Conservation (phyloP, 2,888 invertebrate species). For the Cenopis cana region DNA sequence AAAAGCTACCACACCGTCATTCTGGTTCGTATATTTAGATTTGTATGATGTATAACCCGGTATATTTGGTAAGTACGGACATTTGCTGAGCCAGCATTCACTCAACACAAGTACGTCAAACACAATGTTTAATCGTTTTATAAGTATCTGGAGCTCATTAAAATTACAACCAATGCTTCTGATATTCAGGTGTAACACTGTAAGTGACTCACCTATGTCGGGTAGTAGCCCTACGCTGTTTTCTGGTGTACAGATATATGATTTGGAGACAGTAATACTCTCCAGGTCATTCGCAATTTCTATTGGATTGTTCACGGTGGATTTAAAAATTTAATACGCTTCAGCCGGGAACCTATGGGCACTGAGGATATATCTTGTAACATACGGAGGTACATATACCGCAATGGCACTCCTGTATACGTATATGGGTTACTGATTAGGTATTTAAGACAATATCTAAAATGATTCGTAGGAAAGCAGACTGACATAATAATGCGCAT, state of each 20-base stretch:
- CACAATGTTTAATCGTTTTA: conserved; percentile 5
- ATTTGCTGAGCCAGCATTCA: conserved; percentile 20
- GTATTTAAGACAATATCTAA: too few species aligned
- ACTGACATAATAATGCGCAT: too few species aligned
- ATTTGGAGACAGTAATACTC: not conserved
- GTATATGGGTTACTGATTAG: too few species aligned
- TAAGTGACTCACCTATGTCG: not conserved
- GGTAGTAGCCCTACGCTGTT: not conserved
- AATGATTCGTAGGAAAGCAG: too few species aligned
- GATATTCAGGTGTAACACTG: conserved; percentile 1
- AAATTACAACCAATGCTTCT: conserved; percentile 17
- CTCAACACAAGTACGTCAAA: conserved; percentile 7
- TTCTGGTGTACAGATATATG: conserved; percentile 1
- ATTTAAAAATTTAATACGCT: not conserved
- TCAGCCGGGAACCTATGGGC: too few species aligned
- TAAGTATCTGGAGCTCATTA: conserved; percentile 1
- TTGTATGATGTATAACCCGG: not conserved
- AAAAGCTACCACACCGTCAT: conserved; percentile 25
- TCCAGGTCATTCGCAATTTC: not conserved
- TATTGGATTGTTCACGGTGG: not conserved
- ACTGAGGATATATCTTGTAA: too few species aligned
- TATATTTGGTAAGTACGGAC: not conserved
- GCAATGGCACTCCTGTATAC: too few species aligned
- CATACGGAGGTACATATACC: too few species aligned
- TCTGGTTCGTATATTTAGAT: conserved; percentile 20